Evolutionary conservation across 1,140 invertebrate species (phyloP), one percentile per base, ranked within the genome.

Genomic region (Drosophila punjabiensis): DNA sequence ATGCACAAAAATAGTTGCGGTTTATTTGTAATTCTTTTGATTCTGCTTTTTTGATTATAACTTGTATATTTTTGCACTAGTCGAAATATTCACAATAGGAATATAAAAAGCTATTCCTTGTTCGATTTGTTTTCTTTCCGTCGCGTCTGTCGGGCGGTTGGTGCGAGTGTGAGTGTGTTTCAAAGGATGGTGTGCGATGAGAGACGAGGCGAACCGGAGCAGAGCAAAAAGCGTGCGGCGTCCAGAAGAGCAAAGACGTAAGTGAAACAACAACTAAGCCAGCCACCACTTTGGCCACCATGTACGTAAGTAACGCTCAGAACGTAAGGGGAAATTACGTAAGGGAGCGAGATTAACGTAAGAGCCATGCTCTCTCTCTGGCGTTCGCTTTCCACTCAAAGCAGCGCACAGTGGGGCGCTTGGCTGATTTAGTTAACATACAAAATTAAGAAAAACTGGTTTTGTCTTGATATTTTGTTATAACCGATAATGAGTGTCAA

Each of bases 211-310:
- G 61, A 85, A 73, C 63, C 77, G 82, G 48, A 79, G 81, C 70
- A 59, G 48, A 69, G 48, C 41, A 71, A 79, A 79, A 82, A 81
- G 85, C 85, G 85, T 89, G 85, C 85, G 81, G 69, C 73, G 69
- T 81, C 76, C 76, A 83, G 73, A 78, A 87, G 76, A 87, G 84
- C 68, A 48, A 45, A 68, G 32, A 24, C 41, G 59, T 43, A 35
- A 65, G 66, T 68, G 60, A 43, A 59, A 59, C 52, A 45, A 67
- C 39, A 67, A 61, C 30, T 43, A 28, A 24, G 45, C 20, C n/a
- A 47, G 32, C 64, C 28, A 28, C 45, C 33, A 56, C 13, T 20
- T 33, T 52, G 48, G 48, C 28, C 48, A 52, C 28, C 28, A 30
- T 1, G 28, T 9, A 37, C 53, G 53, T 56, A 55, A 55, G 14